Percentiles rank a stretch among this genome's conserved stretches.
These are phyloP conservation scores for Perognathus longimembris DNA, from an alignment of 2,113 vertebrate species.

Conservation along the genomic window DNA sequence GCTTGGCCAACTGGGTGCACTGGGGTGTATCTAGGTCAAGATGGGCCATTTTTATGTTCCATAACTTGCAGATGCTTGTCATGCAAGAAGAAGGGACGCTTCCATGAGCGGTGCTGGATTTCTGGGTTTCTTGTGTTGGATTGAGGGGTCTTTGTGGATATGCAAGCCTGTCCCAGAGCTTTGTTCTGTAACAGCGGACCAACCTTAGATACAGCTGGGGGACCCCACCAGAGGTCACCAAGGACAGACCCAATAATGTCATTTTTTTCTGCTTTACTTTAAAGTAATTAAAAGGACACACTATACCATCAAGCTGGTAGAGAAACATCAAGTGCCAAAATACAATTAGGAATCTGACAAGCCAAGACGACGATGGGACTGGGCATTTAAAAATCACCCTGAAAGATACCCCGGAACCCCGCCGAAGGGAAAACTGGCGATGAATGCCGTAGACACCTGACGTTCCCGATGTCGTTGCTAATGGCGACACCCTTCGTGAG, in stretches of 20 bases:
- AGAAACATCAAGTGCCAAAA: not conserved
- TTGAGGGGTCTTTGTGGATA: not conserved
- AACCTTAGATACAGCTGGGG: not conserved
- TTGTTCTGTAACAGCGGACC: not conserved
- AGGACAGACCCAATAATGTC: not conserved
- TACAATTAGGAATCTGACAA: not conserved
- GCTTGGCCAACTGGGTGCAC: not conserved
- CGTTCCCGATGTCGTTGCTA: not conserved
- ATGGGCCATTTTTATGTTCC: not conserved
- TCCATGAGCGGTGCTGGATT: not conserved
- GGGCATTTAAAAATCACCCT: not conserved
- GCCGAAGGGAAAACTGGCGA: not conserved
- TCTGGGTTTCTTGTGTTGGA: not conserved
- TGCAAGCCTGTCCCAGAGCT: not conserved
- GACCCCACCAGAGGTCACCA: conserved; percentile 10
- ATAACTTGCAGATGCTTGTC: not conserved
- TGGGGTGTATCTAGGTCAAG: not conserved
- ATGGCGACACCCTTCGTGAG: not conserved
- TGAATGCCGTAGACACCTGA: not conserved
- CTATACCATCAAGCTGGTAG: not conserved
- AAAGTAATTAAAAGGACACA: conserved; percentile 67
- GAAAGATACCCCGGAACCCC: not conserved
- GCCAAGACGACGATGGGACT: not conserved
- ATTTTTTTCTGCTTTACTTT: conserved; percentile 13
- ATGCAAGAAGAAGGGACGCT: not conserved